Evolutionary conservation across 2,113 vertebrate genomes (phyloP), one percentile per base, ranked within the genome.

Genomic region (Gnathonemus longibarbis): DNA sequence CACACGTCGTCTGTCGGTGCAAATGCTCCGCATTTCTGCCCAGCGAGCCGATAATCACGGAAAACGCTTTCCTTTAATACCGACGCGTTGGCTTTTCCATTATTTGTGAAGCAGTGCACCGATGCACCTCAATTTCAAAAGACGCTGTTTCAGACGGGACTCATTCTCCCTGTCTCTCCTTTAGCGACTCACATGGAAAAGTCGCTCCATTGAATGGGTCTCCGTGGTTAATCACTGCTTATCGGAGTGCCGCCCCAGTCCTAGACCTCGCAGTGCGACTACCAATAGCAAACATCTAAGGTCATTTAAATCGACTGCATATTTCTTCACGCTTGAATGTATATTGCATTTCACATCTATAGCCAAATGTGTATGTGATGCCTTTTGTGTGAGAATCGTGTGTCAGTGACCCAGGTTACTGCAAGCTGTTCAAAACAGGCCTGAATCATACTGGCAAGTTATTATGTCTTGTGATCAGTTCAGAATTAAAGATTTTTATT

Each of bases 231-330:
- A 80, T 42, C 74, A 80, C 74, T 80, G 35, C 35, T 80, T 80
- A 80, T 80, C 35, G 35, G 35, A 80, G 13, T 80, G 74, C 74
- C 17, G 31, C 74, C 74, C n/a, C 74, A 80, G 74, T 42, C 35
- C 31, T 31, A 39, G 74, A 39, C 74, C 74, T 80, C 6, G 13
- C 35, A 42, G 74, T 19, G 74, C 15, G 31, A 39, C 35, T 80
- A 80, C 74, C 74, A 80, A 80, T 80, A 80, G 31, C 35, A 80
- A 80, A 80, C 74, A 39, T 35, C 15, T 80, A 80, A 80, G 74
- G 74, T 80, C 74, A 80, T 42, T 80, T 80, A 80, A 80, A 80
- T 80, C 2, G 74, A 80, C 74, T 80, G 74, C 74, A 80, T 80
- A 80, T 39, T 80, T 80, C 3, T 42, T 42, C 74, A 42, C 31